These are phyloP conservation scores for Sebastes trivittatus DNA, from an alignment of 2,797 vertebrate species.

Conservation along the genomic window DNA sequence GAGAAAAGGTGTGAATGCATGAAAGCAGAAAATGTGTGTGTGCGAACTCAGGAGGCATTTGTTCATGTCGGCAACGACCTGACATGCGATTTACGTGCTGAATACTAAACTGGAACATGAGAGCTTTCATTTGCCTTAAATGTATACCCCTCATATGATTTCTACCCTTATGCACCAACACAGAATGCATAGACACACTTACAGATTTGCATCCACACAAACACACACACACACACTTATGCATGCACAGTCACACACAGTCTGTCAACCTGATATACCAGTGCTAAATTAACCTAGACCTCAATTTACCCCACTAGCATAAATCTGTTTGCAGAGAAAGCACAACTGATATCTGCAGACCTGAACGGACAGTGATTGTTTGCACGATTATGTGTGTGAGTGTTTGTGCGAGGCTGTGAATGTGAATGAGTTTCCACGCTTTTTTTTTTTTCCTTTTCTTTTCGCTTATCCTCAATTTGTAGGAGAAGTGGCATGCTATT, in stretches of 20 bases:
- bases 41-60: constrained; percentile 32
- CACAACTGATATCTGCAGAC: constrained; percentile 47
- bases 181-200: constrained; percentile 6
- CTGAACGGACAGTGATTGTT: constrained; percentile 59
- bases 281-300: constrained; percentile 66
- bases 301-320: constrained; percentile 57
- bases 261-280: constrained; percentile 57
- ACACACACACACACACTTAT: constrained; percentile 13
- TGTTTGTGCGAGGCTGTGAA: constrained; percentile 9
- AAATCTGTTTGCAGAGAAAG: constrained; percentile 62
- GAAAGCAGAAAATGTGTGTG: constrained; percentile 17
- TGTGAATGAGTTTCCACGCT: constrained; percentile 8
- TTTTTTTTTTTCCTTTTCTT: background rate
- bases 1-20: constrained; percentile 30
- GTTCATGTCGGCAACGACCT: constrained; percentile 22
- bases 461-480: constrained; percentile 34
- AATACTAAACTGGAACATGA: constrained; percentile 33
- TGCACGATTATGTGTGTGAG: constrained; percentile 41
- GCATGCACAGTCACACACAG: constrained; percentile 44
- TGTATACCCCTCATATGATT: constrained; percentile 5
- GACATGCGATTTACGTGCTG: constrained; percentile 24
- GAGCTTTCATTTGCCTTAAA: constrained; percentile 38
- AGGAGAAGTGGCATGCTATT: constrained; percentile 32
- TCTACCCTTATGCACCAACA: background rate
- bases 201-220: constrained; percentile 14